A percentile compares a stretch with the other conserved stretches of the same genome.
Conservation (phyloP, 2,888 invertebrate genomes). For the Theretra japonica region DNA sequence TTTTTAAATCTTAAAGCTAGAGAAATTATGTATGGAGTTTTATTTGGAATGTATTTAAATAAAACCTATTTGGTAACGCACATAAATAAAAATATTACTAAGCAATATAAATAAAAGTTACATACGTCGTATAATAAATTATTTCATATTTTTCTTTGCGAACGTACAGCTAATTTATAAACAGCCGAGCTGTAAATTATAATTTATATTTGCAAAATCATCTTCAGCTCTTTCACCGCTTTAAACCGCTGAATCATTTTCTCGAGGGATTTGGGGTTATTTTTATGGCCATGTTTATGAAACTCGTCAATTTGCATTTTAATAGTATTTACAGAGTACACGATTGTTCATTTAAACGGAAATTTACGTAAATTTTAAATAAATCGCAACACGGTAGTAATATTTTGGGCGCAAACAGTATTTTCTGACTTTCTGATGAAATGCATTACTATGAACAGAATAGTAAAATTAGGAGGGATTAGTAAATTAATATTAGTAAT, state of each 20-base stretch:
- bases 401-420: no score
- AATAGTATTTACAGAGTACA: conserved; percentile 3
- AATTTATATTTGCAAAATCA: conserved; percentile 1
- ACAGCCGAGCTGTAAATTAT: background rate
- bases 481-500: no score
- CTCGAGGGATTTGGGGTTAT: conserved; percentile 4
- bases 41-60: no score
- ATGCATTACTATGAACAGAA: no score
- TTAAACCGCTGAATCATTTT: conserved; percentile 4
- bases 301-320: conserved; percentile 6
- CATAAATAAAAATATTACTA: background rate
- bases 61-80: background rate
- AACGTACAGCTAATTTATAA: background rate
- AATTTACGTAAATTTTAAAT: background rate
- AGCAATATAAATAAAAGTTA: background rate
- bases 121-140: background rate
- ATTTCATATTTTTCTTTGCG: background rate
- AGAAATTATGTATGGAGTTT: no score
- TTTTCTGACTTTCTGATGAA: no score
- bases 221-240: background rate
- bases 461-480: no score
- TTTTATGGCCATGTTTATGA: background rate
- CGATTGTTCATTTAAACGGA: background rate
- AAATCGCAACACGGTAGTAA: no score
- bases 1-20: no score